Evolutionary conservation across 2,888 invertebrate species (phyloP).

Genomic region (Geotrupes spiniger): DNA sequence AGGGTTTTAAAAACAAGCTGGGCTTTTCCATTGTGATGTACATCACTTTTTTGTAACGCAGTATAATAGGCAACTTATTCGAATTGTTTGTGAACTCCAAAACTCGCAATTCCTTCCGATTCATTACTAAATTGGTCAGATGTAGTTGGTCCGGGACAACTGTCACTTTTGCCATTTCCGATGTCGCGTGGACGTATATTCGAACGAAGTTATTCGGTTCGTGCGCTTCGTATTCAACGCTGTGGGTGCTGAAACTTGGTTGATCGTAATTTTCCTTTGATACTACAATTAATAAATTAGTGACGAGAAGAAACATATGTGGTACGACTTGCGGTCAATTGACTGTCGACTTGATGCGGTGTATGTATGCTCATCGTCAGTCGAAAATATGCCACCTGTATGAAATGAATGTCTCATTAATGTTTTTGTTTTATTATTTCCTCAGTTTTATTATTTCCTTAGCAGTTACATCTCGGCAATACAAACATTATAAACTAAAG

Average conservation of each 20-base stretch:
- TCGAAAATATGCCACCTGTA: too few relatives aligned
- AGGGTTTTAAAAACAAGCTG: conserved; percentile 28
- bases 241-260: neutral
- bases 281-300: neutral
- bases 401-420: too few relatives aligned
- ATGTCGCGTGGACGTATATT: conserved; percentile 9
- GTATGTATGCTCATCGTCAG: too few relatives aligned
- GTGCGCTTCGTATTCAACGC: too few relatives aligned
- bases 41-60: conserved; percentile 34
- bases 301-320: too few relatives aligned
- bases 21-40: conserved; percentile 36
- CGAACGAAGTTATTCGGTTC: neutral
- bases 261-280: neutral
- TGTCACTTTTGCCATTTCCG: conserved; percentile 7
- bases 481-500: too few relatives aligned
- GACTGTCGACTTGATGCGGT: neutral
- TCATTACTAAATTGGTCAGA: conserved; percentile 1
- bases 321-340: too few relatives aligned
- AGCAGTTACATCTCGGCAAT: too few relatives aligned
- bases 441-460: too few relatives aligned
- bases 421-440: too few relatives aligned
- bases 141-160: conserved; percentile 11
- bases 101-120: conserved; percentile 5
- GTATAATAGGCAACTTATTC: conserved; percentile 30
- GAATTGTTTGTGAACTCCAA: conserved; percentile 31